Percentiles rank a stretch among this genome's conserved stretches.
These are phyloP conservation scores for Drosophila engyochracea DNA, from an alignment of 2,888 invertebrate species.

Conservation along the genomic window DNA sequence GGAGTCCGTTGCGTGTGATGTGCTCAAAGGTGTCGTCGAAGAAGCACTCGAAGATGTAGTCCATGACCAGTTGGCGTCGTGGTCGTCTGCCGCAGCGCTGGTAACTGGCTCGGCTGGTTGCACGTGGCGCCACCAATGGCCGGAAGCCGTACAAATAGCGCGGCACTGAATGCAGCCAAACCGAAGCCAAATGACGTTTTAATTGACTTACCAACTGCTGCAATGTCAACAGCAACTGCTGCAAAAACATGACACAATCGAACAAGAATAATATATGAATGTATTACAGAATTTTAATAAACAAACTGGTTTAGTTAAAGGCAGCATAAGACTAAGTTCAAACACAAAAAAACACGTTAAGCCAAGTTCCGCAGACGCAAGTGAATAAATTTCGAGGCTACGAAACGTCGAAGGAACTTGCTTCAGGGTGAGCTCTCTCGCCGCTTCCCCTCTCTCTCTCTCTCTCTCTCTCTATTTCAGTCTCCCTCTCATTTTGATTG, in stretches of 20 bases:
- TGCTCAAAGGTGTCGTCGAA: constrained; percentile 91
- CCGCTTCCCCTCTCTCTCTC: neutral
- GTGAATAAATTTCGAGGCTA: constrained; percentile 23
- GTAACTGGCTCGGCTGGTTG: constrained; percentile 49
- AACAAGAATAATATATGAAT: constrained; percentile 2
- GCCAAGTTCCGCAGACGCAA: constrained; percentile 32
- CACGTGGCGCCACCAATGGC: constrained; percentile 41
- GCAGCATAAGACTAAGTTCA: neutral
- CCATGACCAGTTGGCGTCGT: constrained; percentile 87
- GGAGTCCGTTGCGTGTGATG: constrained; percentile 90
- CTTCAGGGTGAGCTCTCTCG: constrained; percentile 34
- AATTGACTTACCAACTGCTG: constrained; percentile 71
- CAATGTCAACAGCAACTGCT: constrained; percentile 63
- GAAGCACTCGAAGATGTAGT: constrained; percentile 92
- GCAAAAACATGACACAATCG: constrained; percentile 51
- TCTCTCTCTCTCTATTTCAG: neutral
- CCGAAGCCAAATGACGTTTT: constrained; percentile 65
- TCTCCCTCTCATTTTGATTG: constrained; percentile 3
- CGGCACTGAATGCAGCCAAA: constrained; percentile 58
- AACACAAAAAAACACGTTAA: constrained; percentile 27
- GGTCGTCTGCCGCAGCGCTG: constrained; percentile 46
- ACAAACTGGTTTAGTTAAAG: neutral
- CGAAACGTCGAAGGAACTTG: constrained; percentile 3
- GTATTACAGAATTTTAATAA: constrained; percentile 7
- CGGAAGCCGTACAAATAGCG: constrained; percentile 68